These are phyloP conservation scores for Agelastica alni DNA, from an alignment of 2,888 invertebrate genomes.

Conservation along the genomic window DNA sequence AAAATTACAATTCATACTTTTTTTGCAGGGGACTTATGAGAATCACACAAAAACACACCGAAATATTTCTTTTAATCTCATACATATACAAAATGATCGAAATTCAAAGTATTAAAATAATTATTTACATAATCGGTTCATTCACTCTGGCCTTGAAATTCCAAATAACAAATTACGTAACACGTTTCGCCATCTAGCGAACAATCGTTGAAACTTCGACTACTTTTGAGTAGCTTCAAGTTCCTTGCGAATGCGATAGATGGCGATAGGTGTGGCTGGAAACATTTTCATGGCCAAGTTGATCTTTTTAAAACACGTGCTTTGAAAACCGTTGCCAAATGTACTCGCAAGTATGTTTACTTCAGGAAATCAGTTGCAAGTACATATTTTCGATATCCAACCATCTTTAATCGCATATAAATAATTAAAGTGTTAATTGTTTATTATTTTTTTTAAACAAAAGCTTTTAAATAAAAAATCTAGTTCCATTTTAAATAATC, in stretches of 20 bases:
- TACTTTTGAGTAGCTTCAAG: not conserved
- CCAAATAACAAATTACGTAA: not conserved
- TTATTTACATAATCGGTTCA: constrained; percentile 9
- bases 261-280: constrained; percentile 1
- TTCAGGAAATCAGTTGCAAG: no score
- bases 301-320: constrained; percentile 9
- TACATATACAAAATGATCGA: not conserved
- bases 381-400: no score
- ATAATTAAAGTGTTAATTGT: no score
- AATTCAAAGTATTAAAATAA: not conserved
- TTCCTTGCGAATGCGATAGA: not conserved
- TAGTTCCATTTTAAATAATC: no score
- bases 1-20: no score
- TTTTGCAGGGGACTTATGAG: no score
- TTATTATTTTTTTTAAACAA: no score
- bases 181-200: constrained; percentile 12
- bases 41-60: no score
- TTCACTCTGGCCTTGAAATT: constrained; percentile 9
- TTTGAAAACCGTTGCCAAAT: constrained; percentile 3
- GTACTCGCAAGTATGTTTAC: not conserved
- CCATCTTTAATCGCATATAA: no score
- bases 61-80: no score
- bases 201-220: not conserved
- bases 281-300: constrained; percentile 17
- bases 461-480: no score